Percentiles rank a stretch among this genome's conserved stretches.
Conservation (phyloP, 2,113 vertebrate genomes). For the Myotis yumanensis region DNA sequence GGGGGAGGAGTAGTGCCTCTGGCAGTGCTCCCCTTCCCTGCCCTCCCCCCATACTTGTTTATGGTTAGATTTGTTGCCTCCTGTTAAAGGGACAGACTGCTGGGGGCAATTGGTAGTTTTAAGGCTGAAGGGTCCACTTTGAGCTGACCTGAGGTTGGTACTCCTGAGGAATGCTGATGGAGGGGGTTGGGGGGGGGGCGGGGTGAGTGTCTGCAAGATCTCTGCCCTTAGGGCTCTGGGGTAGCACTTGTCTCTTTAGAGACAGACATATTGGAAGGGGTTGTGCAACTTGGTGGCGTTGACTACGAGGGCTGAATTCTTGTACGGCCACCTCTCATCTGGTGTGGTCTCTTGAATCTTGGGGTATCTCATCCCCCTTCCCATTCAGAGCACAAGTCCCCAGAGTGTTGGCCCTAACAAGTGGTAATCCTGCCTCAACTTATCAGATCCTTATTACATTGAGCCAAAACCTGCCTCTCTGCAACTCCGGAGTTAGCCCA, state of each 20-base stretch:
- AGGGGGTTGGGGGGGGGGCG: too few species aligned
- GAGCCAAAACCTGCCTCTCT: slow-evolving; percentile 27
- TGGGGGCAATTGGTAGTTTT: background rate
- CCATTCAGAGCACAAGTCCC: background rate
- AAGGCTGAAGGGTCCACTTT: background rate
- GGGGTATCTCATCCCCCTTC: background rate
- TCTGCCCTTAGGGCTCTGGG: slow-evolving; percentile 9
- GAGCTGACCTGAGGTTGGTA: slow-evolving; percentile 49
- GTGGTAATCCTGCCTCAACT: background rate
- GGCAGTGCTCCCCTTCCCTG: background rate
- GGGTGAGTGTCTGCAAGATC: background rate
- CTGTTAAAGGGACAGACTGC: slow-evolving; percentile 60
- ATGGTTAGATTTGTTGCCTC: slow-evolving; percentile 64
- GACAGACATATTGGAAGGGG: slow-evolving; percentile 1
- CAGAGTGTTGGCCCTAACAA: background rate
- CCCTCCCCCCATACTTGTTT: slow-evolving; percentile 42
- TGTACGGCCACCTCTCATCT: slow-evolving; percentile 2
- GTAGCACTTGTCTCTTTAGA: slow-evolving; percentile 41
- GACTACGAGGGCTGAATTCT: background rate
- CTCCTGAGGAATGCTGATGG: background rate
- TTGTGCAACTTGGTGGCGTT: slow-evolving; percentile 27
- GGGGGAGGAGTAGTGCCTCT: slow-evolving; percentile 39
- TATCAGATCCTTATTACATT: background rate
- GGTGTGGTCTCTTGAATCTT: background rate
- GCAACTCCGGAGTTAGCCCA: background rate